Conservation (phyloP, 2,113 vertebrate genomes). For the Cynocephalus volans region DNA sequence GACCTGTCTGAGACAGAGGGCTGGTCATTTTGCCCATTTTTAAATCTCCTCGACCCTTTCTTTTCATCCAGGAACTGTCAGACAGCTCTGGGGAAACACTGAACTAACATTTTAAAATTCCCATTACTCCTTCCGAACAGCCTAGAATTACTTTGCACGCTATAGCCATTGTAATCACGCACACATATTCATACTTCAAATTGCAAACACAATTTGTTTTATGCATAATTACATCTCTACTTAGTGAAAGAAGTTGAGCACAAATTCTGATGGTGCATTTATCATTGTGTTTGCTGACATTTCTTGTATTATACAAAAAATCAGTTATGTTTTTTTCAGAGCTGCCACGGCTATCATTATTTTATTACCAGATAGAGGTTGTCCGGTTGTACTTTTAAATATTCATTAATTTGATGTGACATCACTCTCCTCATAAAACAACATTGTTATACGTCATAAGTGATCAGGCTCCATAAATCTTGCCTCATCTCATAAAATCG, state of each 20-base stretch:
- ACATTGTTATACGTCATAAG: neutral
- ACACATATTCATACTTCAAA: neutral
- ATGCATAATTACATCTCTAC: neutral
- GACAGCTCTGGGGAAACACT: neutral
- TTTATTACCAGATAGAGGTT: neutral
- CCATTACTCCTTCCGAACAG: neutral
- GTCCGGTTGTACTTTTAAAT: neutral
- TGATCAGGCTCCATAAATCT: neutral
- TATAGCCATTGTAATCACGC: neutral
- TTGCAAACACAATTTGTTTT: neutral
- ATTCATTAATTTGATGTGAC: slow-evolving; percentile 20
- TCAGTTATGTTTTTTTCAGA: neutral
- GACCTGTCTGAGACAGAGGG: neutral
- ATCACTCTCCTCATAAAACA: neutral
- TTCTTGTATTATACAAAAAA: neutral
- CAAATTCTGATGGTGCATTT: neutral
- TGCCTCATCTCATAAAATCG: neutral
- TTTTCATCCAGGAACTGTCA: neutral
- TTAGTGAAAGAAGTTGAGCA: neutral
- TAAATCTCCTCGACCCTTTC: neutral
- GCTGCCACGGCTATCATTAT: neutral
- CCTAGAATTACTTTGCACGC: neutral
- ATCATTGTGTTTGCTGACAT: neutral
- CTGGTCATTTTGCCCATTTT: neutral
- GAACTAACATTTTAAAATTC: neutral